Evolutionary conservation across 2,113 vertebrate species (phyloP), one percentile per base, ranked within the genome.

Genomic region (Carlito syrichta): DNA sequence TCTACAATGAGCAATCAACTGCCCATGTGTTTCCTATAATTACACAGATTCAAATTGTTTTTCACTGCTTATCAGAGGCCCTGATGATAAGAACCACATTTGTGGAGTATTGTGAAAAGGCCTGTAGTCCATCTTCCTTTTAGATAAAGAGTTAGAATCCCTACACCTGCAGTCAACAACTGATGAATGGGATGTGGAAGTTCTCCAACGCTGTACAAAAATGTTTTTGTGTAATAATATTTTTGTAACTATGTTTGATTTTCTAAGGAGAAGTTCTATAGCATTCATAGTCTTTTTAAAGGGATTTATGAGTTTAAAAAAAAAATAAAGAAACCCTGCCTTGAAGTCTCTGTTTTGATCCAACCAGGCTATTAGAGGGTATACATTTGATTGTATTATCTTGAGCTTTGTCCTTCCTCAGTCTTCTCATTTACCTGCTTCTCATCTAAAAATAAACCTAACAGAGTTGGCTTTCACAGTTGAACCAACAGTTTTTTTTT

Each of bases 201-300:
- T 13, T 86, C 16, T 86, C 20, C 71, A 89, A 86, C 63, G 62
- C 16, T 85, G 20, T 54, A 43, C 13, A 43, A 85, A 74, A 95
- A 66, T 32, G 54, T 22, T 0, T 60, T 74, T 89, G 4, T 22
- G 58, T 38, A 25, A n/a, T n/a, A n/a, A n/a, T n/a, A n/a, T n/a
- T n/a, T n/a, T n/a, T 74, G 19, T 78, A 20, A 6, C 54, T 38
- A 35, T n/a, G 27, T 58, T 2, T 88, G 20, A 40, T 78, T 79
- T 86, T 89, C 45, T 74, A 89, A 56, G 16, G 5, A 63, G 3
- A 74, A 76, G 14, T 2, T 63, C 32, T 52, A 2, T 71, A 66
- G 52, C 6, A 63, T 96, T 79, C 14, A 56, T n/a, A 56, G 74
- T 56, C 50, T 97, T 82, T 76, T 89, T 77, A 63, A 95, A 79